Base-by-base conservation (phyloP, 2,113 vertebrate species). In the Macaca nemestrina region DNA sequence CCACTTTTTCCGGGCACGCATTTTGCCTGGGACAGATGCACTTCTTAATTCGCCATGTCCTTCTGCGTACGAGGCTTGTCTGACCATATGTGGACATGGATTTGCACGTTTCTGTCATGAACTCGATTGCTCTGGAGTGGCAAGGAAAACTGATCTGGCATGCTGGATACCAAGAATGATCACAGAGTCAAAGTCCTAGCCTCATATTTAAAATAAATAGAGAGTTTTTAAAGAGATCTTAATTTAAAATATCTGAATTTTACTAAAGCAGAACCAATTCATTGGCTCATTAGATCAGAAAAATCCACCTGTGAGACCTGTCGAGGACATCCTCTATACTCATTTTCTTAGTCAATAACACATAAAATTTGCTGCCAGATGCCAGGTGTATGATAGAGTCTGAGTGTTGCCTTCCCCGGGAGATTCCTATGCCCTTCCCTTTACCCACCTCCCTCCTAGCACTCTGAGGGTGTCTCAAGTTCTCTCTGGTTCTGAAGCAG, bases 191-290 rank as follows among this genome's bases (percentile, higher is more conserved):
- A 82, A 90, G 14, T 87, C 38, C 43, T 70, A 80, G 10, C 16
- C 45, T 83, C 72, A 10, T 59, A 75, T 83, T 97, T 87, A 76
- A 94, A 86, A 90, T 38, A 96, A 90, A 76, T 67, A 30, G 13
- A 30, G 50, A 82, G 8, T 68, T 52, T 75, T 50, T 2, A 48
- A 67, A 72, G 59, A 52, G 1, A 13, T 11, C 25, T 59, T 48
- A 7, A 68, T 90, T 80, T 78, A 84, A n/a, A 97, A 64, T 88
- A n/a, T 85, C 1, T 16, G 20, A 73, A 43, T 61, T 88, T 93
- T 79, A 90, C 30, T 32, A 52, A 40, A 30, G 38, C 6, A 84
- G 27, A 91, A 76, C 79, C 9, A 72, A 88, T 90, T 64, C 40
- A 90, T 30, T 73, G 14, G 48, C 48, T 91, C 17, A 88, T 79